Conservation (phyloP, 2,888 invertebrate species). For the Pycnomerus fuliginosus region DNA sequence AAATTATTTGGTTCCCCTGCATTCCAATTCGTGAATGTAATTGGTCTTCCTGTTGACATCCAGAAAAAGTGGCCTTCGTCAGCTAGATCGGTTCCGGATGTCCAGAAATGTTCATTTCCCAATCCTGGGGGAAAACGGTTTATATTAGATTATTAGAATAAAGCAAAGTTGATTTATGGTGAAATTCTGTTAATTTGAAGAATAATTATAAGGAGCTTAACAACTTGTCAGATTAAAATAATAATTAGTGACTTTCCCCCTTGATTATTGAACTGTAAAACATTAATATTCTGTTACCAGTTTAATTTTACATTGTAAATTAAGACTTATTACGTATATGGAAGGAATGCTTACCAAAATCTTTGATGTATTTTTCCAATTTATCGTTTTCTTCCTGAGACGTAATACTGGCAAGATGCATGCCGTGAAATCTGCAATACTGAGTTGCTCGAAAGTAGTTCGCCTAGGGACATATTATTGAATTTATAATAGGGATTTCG, state of each 20-base stretch:
- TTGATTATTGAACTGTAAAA: too few species aligned
- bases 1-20: constrained; percentile 93
- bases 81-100: constrained; percentile 86
- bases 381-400: constrained; percentile 89
- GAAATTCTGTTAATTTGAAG: too few species aligned
- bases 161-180: too few species aligned
- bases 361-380: constrained; percentile 85
- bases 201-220: too few species aligned
- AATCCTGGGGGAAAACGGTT: constrained; percentile 77
- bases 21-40: constrained; percentile 92
- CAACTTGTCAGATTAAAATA: too few species aligned
- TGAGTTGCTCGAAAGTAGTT: constrained; percentile 92
- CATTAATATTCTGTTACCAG: too few species aligned
- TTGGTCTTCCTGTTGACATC: constrained; percentile 87
- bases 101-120: constrained; percentile 92
- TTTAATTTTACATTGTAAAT: too few species aligned
- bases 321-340: too few species aligned
- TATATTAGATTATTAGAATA: neutral
- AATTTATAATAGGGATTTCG: constrained; percentile 14
- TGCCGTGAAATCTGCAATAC: constrained; percentile 90
- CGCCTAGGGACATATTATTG: constrained; percentile 63
- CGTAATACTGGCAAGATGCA: constrained; percentile 88
- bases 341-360: constrained; percentile 66
- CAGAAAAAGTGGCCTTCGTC: constrained; percentile 91
- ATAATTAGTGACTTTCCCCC: too few species aligned